phyloP scores from a whole-genome alignment of 2,113 vertebrate species.

The Accipiter virgatus region DNA sequence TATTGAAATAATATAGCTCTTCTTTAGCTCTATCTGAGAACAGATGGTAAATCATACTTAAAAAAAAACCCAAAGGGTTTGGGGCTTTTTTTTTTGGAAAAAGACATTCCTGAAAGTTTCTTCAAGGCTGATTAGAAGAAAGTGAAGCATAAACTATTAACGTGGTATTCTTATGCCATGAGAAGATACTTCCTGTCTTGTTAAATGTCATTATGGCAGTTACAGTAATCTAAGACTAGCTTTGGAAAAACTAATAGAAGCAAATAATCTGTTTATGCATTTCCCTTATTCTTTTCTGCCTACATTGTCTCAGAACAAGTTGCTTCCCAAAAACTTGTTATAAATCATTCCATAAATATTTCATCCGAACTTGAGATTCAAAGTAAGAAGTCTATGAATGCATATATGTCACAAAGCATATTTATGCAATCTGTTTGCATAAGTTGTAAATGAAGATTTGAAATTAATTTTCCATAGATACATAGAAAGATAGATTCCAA shows the following conservation, averaged over 20 bases:
- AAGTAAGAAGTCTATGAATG: neutral
- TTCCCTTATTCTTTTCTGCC: neutral
- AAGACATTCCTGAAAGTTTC: neutral
- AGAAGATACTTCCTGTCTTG: neutral
- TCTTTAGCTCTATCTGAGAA: neutral
- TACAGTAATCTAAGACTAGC: neutral
- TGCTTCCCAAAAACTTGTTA: neutral
- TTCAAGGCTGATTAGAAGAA: neutral
- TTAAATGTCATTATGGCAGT: neutral
- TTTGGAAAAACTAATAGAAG: neutral
- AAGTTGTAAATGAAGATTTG: neutral
- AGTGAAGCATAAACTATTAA: neutral
- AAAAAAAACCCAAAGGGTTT: neutral
- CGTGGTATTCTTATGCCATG: neutral
- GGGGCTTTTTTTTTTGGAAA: neutral
- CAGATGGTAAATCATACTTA: neutral
- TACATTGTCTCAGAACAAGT: neutral
- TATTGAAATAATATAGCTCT: neutral
- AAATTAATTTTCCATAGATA: neutral
- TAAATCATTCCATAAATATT: neutral
- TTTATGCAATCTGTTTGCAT: neutral
- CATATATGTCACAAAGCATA: neutral
- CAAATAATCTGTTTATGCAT: neutral
- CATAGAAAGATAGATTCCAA: neutral
- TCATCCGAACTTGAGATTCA: neutral